A percentile compares a stretch with the other conserved stretches of the same genome.
phyloP scores from a whole-genome alignment of 2,888 invertebrate species.

The Pegoplata infirma region DNA sequence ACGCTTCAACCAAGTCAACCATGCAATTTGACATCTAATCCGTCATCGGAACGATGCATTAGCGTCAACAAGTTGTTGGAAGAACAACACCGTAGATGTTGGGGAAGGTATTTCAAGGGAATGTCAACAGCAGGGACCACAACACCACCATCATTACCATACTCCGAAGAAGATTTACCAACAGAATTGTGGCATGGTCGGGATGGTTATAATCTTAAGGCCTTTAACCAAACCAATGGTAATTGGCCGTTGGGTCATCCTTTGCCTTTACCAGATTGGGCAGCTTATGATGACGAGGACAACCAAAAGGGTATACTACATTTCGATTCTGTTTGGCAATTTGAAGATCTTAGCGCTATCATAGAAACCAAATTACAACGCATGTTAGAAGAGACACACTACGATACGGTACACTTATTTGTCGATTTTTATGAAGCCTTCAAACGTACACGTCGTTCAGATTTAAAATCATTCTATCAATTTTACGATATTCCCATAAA shows the following conservation, averaged over 20 bases:
- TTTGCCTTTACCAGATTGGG: constrained; percentile 88
- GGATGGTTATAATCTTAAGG: constrained; percentile 77
- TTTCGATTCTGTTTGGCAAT: constrained; percentile 80
- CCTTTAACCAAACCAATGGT: constrained; percentile 79
- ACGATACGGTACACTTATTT: constrained; percentile 93
- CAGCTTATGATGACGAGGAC: constrained; percentile 71
- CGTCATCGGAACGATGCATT: constrained; percentile 74
- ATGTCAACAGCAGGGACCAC: constrained; percentile 26
- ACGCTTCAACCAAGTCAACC: constrained; percentile 51
- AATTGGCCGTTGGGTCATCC: constrained; percentile 85
- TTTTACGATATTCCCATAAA: constrained; percentile 89
- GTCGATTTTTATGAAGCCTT: constrained; percentile 83
- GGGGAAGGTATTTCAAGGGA: constrained; percentile 49
- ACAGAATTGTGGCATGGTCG: constrained; percentile 71
- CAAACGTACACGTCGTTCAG: constrained; percentile 82
- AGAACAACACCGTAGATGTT: constrained; percentile 68
- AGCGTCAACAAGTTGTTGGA: constrained; percentile 72
- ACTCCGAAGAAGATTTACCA: constrained; percentile 43
- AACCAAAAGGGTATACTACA: constrained; percentile 77
- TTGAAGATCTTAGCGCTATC: constrained; percentile 88
- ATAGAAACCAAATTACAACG: constrained; percentile 89
- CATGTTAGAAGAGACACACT: constrained; percentile 90
- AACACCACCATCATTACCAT: not conserved
- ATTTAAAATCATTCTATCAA: constrained; percentile 85
- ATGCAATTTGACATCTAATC: constrained; percentile 74